Evolutionary conservation across 2,888 invertebrate genomes (phyloP).

Genomic region (Mesorhabditis belari): DNA sequence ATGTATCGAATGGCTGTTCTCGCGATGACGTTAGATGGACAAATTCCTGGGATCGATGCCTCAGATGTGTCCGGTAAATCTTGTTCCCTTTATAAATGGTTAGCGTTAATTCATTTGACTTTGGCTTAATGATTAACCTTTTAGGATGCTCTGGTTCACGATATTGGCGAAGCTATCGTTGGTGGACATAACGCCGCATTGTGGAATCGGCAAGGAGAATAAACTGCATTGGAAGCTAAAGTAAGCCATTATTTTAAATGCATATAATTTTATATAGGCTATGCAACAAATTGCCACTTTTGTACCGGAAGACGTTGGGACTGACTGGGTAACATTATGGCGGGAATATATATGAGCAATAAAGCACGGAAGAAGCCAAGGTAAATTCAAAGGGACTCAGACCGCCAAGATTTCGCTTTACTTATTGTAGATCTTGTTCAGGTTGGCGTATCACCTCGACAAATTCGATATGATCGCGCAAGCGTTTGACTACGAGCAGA

Average conservation of each 20-base stretch:
- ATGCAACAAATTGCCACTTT: slow-evolving; percentile 34
- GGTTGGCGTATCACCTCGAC: slow-evolving; percentile 94
- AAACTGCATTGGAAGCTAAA: too few relatives aligned
- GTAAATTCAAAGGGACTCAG: too few relatives aligned
- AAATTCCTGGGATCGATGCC: slow-evolving; percentile 22
- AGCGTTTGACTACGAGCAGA: slow-evolving; percentile 74
- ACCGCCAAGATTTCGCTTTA: too few relatives aligned
- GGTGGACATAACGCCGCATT: slow-evolving; percentile 90
- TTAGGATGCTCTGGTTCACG: slow-evolving; percentile 69
- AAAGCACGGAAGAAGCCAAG: slow-evolving; percentile 16
- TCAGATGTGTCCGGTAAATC: slow-evolving; percentile 11
- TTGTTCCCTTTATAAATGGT: too few relatives aligned
- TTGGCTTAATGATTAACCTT: not conserved
- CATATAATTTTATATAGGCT: too few relatives aligned
- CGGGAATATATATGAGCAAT: slow-evolving; percentile 27
- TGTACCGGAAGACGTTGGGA: slow-evolving; percentile 32
- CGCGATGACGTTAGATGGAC: slow-evolving; percentile 51
- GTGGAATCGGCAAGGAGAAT: slow-evolving; percentile 73
- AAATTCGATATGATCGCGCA: slow-evolving; percentile 88
- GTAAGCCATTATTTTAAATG: too few relatives aligned
- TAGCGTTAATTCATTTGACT: too few relatives aligned
- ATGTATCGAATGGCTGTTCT: slow-evolving; percentile 56
- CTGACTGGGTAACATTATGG: slow-evolving; percentile 32
- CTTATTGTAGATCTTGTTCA: too few relatives aligned
- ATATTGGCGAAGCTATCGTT: slow-evolving; percentile 88